A percentile compares a stretch with the other conserved stretches of the same genome.
phyloP scores from a whole-genome alignment of 2,888 invertebrate species.

The Apamea crenata region DNA sequence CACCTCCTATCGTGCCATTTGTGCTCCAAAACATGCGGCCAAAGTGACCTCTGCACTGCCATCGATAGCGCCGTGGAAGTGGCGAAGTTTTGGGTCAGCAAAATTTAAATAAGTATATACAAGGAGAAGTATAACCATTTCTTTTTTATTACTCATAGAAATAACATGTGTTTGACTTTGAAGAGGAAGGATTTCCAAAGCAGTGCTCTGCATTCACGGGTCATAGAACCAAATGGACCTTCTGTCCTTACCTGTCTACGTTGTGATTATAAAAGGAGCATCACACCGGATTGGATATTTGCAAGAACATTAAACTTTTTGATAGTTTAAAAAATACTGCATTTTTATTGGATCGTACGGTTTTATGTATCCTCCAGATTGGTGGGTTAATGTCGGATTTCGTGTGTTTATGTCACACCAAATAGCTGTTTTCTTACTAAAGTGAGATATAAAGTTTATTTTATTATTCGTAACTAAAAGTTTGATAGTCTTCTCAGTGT shows the following conservation, averaged over 20 bases:
- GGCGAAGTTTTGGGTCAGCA: too few species aligned
- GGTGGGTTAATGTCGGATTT: constrained; percentile 33
- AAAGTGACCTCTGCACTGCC: too few species aligned
- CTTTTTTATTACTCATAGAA: too few species aligned
- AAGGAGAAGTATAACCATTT: too few species aligned
- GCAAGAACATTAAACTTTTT: constrained; percentile 45
- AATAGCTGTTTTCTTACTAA: constrained; percentile 48
- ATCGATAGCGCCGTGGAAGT: too few species aligned
- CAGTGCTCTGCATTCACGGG: not conserved
- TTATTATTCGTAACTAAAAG: constrained; percentile 33
- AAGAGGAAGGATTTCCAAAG: not conserved
- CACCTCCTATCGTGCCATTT: too few species aligned
- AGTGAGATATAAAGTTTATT: constrained; percentile 37
- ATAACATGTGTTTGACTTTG: not conserved
- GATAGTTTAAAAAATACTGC: constrained; percentile 62
- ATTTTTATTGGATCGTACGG: constrained; percentile 57
- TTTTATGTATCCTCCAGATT: constrained; percentile 62
- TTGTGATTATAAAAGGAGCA: constrained; percentile 2
- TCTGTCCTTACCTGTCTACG: not conserved
- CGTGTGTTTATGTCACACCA: constrained; percentile 26
- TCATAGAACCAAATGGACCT: not conserved
- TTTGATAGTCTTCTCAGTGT: constrained; percentile 2
- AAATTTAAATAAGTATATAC: too few species aligned
- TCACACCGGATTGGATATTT: constrained; percentile 37
- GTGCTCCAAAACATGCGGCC: too few species aligned